Conservation (phyloP, 2,797 vertebrate species). For the Chelmon rostratus region DNA sequence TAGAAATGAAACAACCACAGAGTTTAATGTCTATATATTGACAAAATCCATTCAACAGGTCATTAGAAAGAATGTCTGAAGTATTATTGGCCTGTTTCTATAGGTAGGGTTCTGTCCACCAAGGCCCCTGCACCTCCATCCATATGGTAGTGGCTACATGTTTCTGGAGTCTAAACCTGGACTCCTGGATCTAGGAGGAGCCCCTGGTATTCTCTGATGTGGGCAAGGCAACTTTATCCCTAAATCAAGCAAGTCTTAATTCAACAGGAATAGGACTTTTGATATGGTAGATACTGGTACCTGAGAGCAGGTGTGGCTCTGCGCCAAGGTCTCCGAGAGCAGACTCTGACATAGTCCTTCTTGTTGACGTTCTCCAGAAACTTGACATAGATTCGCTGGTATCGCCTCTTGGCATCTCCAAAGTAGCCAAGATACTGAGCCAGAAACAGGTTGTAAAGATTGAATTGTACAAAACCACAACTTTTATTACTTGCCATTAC, state of each 20-base stretch:
- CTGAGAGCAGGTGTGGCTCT: constrained; percentile 89
- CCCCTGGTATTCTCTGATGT: not conserved
- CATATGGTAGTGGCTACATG: not conserved
- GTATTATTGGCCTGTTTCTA: too few species aligned
- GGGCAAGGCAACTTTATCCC: not conserved
- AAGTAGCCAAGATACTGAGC: constrained; percentile 93
- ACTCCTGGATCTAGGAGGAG: too few species aligned
- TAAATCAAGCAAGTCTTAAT: not conserved
- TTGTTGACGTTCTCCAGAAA: constrained; percentile 96
- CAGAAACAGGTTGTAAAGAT: constrained; percentile 14
- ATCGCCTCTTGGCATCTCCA: constrained; percentile 93
- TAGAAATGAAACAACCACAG: not conserved
- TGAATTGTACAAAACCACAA: not conserved
- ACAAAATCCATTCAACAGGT: not conserved
- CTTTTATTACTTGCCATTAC: not conserved
- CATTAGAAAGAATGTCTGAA: too few species aligned
- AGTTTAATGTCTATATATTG: not conserved
- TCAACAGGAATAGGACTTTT: not conserved
- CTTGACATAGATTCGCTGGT: constrained; percentile 95
- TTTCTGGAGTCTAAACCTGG: not conserved
- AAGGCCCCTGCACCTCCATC: not conserved
- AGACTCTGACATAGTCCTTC: constrained; percentile 95
- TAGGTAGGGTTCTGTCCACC: not conserved
- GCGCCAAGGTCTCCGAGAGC: constrained; percentile 93
- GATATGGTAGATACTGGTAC: constrained; percentile 69